Percentiles rank a stretch among this genome's conserved stretches.
These are phyloP conservation scores for Cranoglanis bouderius DNA, from an alignment of 2,113 vertebrate species.

Conservation along the genomic window DNA sequence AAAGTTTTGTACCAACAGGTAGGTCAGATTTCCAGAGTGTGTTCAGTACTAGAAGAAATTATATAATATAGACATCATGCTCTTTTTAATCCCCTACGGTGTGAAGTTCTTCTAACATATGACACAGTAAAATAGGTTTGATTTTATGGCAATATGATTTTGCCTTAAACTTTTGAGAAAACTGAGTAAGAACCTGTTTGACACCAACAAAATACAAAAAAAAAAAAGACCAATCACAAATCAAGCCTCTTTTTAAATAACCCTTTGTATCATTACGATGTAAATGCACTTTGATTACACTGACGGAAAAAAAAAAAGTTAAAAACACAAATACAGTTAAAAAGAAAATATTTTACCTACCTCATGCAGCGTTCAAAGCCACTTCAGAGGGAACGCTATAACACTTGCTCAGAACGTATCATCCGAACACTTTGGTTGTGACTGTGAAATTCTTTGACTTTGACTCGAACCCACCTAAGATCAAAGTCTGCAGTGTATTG, in stretches of 20 bases:
- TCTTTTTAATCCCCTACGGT: background rate
- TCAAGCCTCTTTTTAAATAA: background rate
- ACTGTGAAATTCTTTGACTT: conserved; percentile 34
- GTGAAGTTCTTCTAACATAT: background rate
- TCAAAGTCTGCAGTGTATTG: conserved; percentile 70
- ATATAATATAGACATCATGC: background rate
- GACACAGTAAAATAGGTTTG: too few relatives aligned
- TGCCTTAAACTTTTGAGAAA: background rate
- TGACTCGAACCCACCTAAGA: conserved; percentile 55
- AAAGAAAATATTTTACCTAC: background rate
- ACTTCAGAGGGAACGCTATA: background rate
- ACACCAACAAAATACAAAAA: background rate
- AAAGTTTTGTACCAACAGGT: background rate
- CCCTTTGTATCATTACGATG: background rate
- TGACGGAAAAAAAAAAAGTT: too few relatives aligned
- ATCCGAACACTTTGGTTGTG: conserved; percentile 34
- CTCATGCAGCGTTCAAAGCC: background rate
- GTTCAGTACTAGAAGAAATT: background rate
- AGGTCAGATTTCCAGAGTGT: background rate
- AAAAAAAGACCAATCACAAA: background rate
- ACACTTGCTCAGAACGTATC: background rate
- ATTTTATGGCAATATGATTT: too few relatives aligned
- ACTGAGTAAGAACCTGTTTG: background rate
- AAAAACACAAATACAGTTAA: background rate
- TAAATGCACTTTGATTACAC: background rate